These are phyloP conservation scores for Diarsia mendica DNA, from an alignment of 2,888 invertebrate genomes.

Conservation along the genomic window DNA sequence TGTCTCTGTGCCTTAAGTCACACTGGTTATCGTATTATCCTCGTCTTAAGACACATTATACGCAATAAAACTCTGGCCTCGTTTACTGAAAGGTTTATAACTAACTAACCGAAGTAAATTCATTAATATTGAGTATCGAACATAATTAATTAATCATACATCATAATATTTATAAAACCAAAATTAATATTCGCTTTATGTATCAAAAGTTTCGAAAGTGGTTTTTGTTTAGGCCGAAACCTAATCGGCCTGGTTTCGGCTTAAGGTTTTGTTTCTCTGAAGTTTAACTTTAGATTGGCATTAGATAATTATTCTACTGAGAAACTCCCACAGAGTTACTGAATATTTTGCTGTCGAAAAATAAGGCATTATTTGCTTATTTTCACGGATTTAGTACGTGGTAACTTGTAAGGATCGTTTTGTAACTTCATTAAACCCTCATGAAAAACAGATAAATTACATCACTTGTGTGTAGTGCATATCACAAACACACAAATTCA, in stretches of 20 bases:
- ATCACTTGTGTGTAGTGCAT: too few relatives aligned
- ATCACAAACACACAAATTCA: background rate
- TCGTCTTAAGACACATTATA: background rate
- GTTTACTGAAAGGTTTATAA: slow-evolving; percentile 4
- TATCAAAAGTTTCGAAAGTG: slow-evolving; percentile 23
- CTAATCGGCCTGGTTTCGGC: background rate
- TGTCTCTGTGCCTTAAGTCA: too few relatives aligned
- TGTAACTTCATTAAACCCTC: background rate
- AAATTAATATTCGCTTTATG: slow-evolving; percentile 50
- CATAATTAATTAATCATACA: slow-evolving; percentile 51
- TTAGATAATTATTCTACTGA: background rate
- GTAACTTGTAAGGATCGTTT: background rate
- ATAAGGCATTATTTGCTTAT: background rate
- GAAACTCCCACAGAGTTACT: background rate
- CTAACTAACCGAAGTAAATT: slow-evolving; percentile 16
- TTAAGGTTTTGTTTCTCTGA: background rate
- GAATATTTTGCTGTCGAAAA: background rate
- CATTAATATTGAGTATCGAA: slow-evolving; percentile 46
- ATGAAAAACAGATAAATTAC: too few relatives aligned
- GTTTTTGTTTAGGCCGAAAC: slow-evolving; percentile 19
- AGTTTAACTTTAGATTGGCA: background rate
- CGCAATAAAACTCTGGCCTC: background rate
- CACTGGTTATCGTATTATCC: too few relatives aligned
- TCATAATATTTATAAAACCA: slow-evolving; percentile 23
- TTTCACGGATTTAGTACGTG: background rate